Evolutionary conservation across 2,888 invertebrate species (phyloP), one percentile per base, ranked within the genome.

Genomic region (Formica aserva): DNA sequence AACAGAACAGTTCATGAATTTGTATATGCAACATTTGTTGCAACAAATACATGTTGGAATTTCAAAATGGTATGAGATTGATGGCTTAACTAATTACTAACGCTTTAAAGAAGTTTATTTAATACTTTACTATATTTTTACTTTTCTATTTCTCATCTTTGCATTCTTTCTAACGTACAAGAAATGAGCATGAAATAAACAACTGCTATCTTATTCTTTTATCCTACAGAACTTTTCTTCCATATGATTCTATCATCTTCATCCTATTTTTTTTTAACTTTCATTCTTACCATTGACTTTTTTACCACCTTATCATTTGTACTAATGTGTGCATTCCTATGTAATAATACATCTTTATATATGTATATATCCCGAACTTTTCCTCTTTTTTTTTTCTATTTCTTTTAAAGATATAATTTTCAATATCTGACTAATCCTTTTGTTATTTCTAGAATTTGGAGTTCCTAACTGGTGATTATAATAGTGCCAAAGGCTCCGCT

Each of bases 361-460:
- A 11, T 55, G 11, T 55, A 22, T 55, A 11, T 11, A 18, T 22
- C 9, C 55, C 11, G 13, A 41, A 41, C 41, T 55, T 26, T 26
- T 1, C 26, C 26, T 22, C 11, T 55, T 5, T 78, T 9, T 9
- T 77, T 78, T 57, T 75, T 82, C 52, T 55, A 82, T 48, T 3
- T 15, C 15, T 11, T 26, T 5, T 52, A 32, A 18, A 66, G 15
- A n/a, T n/a, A n/a, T 52, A n/a, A 63, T 38, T 45, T 67, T 52
- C 22, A 55, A 9, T 76, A 52, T 22, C n/a, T 26, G 1, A 69
- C 1, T 60, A 32, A 1, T 6, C 18, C 22, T 55, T n/a, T 45
- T 76, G 0, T 85, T 60, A 69, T 81, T 77, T 80, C 45, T 91
- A 96, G 96, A 95, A 95, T 91, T 95, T 96, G 85, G 95, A 96